Base-by-base conservation (phyloP, 2,888 invertebrate genomes). In the Thyatira batis region DNA sequence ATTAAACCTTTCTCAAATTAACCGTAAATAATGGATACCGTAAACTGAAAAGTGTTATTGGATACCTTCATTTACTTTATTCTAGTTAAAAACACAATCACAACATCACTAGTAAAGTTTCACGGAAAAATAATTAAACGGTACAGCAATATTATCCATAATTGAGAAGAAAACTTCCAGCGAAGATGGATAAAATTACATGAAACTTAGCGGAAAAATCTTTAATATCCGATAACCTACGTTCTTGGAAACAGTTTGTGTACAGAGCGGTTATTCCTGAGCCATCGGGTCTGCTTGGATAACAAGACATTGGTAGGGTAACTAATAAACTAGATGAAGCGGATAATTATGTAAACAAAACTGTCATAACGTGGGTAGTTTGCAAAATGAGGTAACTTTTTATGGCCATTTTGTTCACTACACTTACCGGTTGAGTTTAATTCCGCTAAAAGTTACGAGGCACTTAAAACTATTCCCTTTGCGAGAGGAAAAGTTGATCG, bases 191-290 rank as follows among this genome's bases (percentile, higher is more conserved):
- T 39, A 39, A 39, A 39, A 17, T 39, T 39, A 17, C 39, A 8
- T 8, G 39, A 39, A 39, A 39, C 39, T 39, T 39, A 17, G 8
- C 39, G 39, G 17, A n/a, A 39, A 39, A 39, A 39, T 39, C 6
- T 39, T 39, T 39, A 39, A 39, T 39, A 39, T 39, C 39, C 39
- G 39, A 39, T 39, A 39, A 39, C 39, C 39, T 39, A 39, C 39
- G 1, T 39, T 39, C 17, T 39, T 8, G 17, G 39, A 39, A 39
- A 39, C 17, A 39, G 39, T n/a, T 39, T 39, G 17, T 39, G 39
- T 39, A 39, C 13, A 17, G 8, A n/a, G 39, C 13, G 39, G 5
- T 39, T 39, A 6, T 39, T 39, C 39, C 8, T 39, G 17, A 13
- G 17, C 39, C 17, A 39, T 39, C 6, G 17, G 17, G 39, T 39